These are phyloP conservation scores for Dipodomys spectabilis DNA, from an alignment of 2,113 vertebrate genomes.

Conservation along the genomic window DNA sequence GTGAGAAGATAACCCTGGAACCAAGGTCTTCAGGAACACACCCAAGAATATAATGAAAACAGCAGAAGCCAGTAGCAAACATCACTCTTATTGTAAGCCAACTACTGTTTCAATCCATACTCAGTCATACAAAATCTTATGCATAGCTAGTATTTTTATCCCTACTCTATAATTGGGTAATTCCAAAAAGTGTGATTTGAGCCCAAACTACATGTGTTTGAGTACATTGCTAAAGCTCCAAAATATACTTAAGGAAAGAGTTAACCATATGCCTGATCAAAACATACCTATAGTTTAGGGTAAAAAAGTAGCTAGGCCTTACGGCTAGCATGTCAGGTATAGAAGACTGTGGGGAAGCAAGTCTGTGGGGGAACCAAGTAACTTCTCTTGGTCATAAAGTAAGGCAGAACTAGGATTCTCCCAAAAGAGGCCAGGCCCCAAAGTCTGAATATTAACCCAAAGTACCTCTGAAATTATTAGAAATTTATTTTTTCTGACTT, in stretches of 20 bases:
- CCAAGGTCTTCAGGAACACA: neutral
- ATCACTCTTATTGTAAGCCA: conserved; percentile 15
- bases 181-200: neutral
- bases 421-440: neutral
- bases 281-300: neutral
- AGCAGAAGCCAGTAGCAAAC: neutral
- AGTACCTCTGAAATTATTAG: neutral
- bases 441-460: neutral
- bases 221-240: neutral
- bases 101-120: neutral
- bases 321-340: neutral
- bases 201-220: neutral
- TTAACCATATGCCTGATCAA: neutral
- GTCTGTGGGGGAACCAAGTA: neutral
- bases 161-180: neutral
- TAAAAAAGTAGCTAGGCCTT: neutral
- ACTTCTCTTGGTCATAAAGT: neutral
- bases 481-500: conserved; percentile 33
- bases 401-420: neutral
- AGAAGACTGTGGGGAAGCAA: neutral
- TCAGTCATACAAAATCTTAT: neutral
- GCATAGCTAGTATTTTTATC: neutral
- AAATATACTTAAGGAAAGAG: neutral
- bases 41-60: neutral
- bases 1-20: neutral